Percentiles rank a stretch among this genome's conserved stretches.
phyloP scores from a whole-genome alignment of 1,140 invertebrate genomes.

The Meloidogyne chitwoodi region DNA sequence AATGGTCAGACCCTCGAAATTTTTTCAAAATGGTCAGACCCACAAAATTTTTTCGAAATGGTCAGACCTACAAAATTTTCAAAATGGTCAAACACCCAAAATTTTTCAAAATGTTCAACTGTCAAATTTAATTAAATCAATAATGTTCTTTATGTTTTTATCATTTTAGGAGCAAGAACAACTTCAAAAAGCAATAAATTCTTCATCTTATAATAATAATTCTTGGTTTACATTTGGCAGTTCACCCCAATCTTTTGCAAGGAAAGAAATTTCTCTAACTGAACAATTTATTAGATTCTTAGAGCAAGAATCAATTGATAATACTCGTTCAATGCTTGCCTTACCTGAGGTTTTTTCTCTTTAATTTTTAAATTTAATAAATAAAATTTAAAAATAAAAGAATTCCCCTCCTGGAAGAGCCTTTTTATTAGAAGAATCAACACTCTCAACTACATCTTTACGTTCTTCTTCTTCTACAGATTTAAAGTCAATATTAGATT shows the following conservation, averaged over 20 bases:
- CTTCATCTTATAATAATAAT: neutral
- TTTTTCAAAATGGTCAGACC: neutral
- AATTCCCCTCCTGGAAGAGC: neutral
- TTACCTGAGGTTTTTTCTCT: neutral
- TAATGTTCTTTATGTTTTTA: neutral
- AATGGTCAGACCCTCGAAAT: neutral
- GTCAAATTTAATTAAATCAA: conserved; percentile 11
- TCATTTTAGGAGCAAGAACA: conserved; percentile 26
- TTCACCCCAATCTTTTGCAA: neutral
- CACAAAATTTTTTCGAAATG: neutral
- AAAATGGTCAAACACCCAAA: neutral
- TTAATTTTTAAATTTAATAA: no score
- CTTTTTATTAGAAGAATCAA: conserved; percentile 11
- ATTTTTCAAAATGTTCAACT: no score
- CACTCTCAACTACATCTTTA: neutral
- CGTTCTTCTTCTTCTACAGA: conserved; percentile 3
- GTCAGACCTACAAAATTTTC: neutral
- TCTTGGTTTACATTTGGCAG: conserved; percentile 26
- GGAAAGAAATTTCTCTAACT: conserved; percentile 22
- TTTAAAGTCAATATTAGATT: conserved; percentile 15
- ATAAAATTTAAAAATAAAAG: neutral
- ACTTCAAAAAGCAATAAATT: conserved; percentile 21
- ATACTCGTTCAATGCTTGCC: neutral
- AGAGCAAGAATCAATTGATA: conserved; percentile 25
- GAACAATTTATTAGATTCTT: conserved; percentile 36